Base-by-base conservation (phyloP, 1,140 invertebrate genomes). In the Capitella teleta region DNA sequence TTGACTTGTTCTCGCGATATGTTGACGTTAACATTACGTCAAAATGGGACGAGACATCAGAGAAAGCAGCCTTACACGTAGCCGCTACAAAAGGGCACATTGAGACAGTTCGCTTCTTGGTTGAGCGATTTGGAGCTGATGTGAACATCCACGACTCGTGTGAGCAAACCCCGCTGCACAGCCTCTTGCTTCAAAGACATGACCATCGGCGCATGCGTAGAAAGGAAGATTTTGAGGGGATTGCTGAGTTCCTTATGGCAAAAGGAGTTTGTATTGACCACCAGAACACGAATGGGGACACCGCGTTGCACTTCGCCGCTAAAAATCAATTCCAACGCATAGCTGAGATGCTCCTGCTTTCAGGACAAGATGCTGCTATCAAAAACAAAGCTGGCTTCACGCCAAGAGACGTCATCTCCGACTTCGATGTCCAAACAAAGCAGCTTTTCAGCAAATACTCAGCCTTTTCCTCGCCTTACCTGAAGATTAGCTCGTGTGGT, bases 271-370 rank as follows among this genome's bases (percentile, higher is more conserved):
- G 63, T 18, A 49, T 64, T 6, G 57, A 66, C 41, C 41, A 47
- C 18, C 52, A 54, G 8, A 63, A 63, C 41, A 53, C 32, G 14
- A 43, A 58, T 24, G 57, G 59, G 4, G 62, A 67, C 49, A 62
- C 60, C 10, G 51, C 61, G 6, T 48, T 66, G 12, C 59, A 61
- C 30, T 61, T 64, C 52, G 66, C 68, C 14, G 53, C 52, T 14
- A 50, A 47, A 32, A 53, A 49, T 18, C 41, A 53, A 19, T 53
- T 49, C 40, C 40, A 53, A 18, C 28, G 44, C 21, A 32, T 53
- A n/a, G 34, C 49, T 0, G 52, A 53, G 18, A 19, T 49, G n/a
- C 25, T 53, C 6, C 32, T 53, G 25, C 21, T 42, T 18, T 43
- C 46, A n/a, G 52, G 52, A 5, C 24, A 30, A 12, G 47, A 53